Percentiles rank a stretch among this genome's conserved stretches.
These are phyloP conservation scores for Galeopsomyia nigrocyanea DNA, from an alignment of 2,888 invertebrate genomes.

Conservation along the genomic window DNA sequence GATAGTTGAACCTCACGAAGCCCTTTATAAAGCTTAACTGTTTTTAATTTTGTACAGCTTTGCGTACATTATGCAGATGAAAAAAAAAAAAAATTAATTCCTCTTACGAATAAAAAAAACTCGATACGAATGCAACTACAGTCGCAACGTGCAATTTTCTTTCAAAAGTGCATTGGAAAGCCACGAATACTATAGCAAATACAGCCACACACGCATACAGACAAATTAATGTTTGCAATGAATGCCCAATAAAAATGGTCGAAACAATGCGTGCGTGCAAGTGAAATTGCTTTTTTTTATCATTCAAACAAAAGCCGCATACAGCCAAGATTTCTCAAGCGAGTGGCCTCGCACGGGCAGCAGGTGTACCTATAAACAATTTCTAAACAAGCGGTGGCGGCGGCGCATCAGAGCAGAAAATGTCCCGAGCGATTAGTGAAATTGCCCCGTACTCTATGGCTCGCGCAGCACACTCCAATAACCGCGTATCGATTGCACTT, in stretches of 20 bases:
- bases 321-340: neutral
- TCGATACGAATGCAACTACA: too few relatives aligned
- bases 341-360: neutral
- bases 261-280: conserved; percentile 12
- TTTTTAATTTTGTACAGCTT: too few relatives aligned
- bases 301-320: neutral
- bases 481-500: conserved; percentile 27
- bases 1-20: too few relatives aligned
- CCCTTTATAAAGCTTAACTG: too few relatives aligned
- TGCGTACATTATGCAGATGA: too few relatives aligned
- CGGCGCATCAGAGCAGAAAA: conserved; percentile 3
- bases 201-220: neutral
- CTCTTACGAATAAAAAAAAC: too few relatives aligned
- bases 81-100: too few relatives aligned
- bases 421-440: too few relatives aligned
- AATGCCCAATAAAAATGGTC: conserved; percentile 19
- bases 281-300: conserved; percentile 11
- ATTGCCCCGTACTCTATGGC: too few relatives aligned
- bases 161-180: conserved; percentile 25
- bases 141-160: too few relatives aligned
- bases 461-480: conserved; percentile 24
- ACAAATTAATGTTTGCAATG: conserved; percentile 6
- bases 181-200: neutral
- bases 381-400: neutral
- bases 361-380: too few relatives aligned